Evolutionary conservation across 2,888 invertebrate genomes (phyloP), one percentile per base, ranked within the genome.

Genomic region (Galerucella nymphaeae): DNA sequence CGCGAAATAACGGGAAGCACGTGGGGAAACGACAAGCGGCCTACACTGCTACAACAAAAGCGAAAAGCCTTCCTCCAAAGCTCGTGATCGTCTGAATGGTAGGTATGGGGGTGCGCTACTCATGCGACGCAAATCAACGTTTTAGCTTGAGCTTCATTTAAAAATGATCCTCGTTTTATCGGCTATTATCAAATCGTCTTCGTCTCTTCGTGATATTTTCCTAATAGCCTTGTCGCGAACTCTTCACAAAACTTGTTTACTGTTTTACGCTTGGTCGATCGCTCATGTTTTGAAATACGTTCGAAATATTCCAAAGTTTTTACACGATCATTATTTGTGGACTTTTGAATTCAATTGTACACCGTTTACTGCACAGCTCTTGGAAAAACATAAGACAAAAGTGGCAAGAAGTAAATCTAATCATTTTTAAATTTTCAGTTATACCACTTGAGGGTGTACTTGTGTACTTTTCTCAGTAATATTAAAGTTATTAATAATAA

Each of bases 61-160:
- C 78, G 77, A 69, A 69, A 69, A 69, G 69, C 63, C 62, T 74
- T 80, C 76, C 75, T 74, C 66, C 71, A 82, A 81, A 80, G 81
- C 81, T 80, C 78, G 77, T 77, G 77, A 80, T 80, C 79, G 77
- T 78, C 76, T 78, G 77, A 78, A 79, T 80, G 79, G 79, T 77
- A 78, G 79, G 78, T 76, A 80, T 78, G 79, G 80, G 81, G 81
- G 81, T 82, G 82, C 82, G 82, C 80, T 76, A 79, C 75, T 76
- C 75, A 75, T 72, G 75, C 81, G 79, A 79, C 82, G 79, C 80
- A 79, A 75, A 79, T 77, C 78, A 77, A 74, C 76, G 68, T 74
- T 76, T 77, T 75, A 76, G 79, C 77, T 75, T 74, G 79, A 79
- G 79, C 80, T 80, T 76, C 79, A 79, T 80, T 80, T 78, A 78